phyloP scores from a whole-genome alignment of 2,113 vertebrate genomes.

The Zosterops pallidus region DNA sequence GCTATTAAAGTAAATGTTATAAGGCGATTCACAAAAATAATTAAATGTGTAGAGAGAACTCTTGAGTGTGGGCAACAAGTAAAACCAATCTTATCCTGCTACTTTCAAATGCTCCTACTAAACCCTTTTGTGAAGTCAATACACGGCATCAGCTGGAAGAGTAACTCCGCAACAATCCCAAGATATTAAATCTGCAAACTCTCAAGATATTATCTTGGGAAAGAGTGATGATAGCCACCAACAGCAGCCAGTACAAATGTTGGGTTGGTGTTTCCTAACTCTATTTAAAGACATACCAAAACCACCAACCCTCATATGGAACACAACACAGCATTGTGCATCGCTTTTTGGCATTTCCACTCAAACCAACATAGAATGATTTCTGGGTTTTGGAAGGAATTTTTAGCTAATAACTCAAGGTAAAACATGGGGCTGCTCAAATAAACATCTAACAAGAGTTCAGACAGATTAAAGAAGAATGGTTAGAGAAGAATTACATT shows the following conservation, averaged over 20 bases:
- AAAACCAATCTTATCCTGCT: not conserved
- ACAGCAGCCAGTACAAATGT: fast-evolving
- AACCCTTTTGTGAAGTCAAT: not conserved
- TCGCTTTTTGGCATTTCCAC: not conserved
- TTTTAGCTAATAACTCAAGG: not conserved
- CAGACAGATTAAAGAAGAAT: not conserved
- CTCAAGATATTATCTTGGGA: not conserved
- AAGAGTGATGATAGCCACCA: not conserved
- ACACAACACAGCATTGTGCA: not conserved
- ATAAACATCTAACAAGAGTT: not conserved
- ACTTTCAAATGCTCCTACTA: not conserved
- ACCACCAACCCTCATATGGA: not conserved
- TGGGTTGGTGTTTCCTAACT: not conserved
- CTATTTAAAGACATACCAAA: not conserved
- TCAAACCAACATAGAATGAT: not conserved
- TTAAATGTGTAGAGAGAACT: not conserved
- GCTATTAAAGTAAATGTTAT: constrained; percentile 27
- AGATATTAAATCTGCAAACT: no score
- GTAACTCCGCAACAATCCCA: no score
- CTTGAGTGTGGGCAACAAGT: not conserved
- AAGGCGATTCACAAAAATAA: constrained; percentile 37
- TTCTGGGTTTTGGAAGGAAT: not conserved
- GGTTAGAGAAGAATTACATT: not conserved
- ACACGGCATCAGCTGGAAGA: not conserved
- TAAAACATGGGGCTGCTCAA: not conserved